These are phyloP conservation scores for Cariama cristata DNA, from an alignment of 2,113 vertebrate genomes.

Conservation along the genomic window DNA sequence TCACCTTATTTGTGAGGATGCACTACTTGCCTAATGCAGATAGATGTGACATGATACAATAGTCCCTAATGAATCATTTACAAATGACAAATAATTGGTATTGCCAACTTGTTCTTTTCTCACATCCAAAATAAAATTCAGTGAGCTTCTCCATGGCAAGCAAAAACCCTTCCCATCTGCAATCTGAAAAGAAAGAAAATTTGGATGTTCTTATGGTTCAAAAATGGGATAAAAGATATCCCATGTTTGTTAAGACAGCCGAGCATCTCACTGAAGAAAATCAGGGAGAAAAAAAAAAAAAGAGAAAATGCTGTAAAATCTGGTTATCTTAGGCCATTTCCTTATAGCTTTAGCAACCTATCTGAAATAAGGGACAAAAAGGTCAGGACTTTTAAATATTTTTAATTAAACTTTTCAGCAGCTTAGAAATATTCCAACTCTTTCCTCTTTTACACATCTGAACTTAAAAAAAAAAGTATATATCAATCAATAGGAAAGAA, in stretches of 20 bases:
- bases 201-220: not conserved
- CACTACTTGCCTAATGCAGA: not conserved
- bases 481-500: not conserved
- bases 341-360: not conserved
- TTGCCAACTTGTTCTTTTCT: not conserved
- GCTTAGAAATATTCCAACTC: not conserved
- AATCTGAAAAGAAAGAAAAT: not conserved
- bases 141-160: not conserved
- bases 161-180: not conserved
- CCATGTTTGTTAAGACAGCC: not conserved
- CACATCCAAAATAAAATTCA: not conserved
- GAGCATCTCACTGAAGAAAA: not conserved
- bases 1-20: not conserved
- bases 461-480: not conserved
- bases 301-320: not conserved
- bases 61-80: not conserved
- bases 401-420: not conserved
- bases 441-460: not conserved
- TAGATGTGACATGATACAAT: not conserved
- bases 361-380: not conserved
- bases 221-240: not conserved
- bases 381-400: rapidly evolving
- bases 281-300: not conserved
- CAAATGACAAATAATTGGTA: not conserved
- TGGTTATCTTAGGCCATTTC: not conserved